Evolutionary conservation across 2,888 invertebrate genomes (phyloP).

Genomic region (Hirtodrosophila duncani): DNA sequence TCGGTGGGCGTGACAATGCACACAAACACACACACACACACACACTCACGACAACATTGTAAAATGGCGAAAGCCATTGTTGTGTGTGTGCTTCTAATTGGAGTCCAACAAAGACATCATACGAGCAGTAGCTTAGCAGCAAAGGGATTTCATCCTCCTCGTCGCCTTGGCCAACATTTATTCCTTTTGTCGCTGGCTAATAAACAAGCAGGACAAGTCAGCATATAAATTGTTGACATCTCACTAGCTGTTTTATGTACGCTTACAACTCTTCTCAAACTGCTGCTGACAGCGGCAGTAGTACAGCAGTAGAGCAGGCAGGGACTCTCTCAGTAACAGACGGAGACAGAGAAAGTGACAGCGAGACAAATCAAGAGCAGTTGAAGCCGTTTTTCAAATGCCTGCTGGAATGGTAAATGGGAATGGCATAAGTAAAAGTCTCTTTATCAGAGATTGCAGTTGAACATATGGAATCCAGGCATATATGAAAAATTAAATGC

Average conservation of each 20-base stretch:
- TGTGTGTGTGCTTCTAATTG: slow-evolving; percentile 45
- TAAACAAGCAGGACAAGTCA: slow-evolving; percentile 48
- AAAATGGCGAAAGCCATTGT: slow-evolving; percentile 32
- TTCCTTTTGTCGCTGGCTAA: slow-evolving; percentile 44
- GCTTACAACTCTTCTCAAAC: slow-evolving; percentile 23
- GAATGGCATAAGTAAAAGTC: no score
- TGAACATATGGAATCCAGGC: no score
- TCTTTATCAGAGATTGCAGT: no score
- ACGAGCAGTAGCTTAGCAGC: background rate
- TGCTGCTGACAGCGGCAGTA: slow-evolving; percentile 12
- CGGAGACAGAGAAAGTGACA: no score
- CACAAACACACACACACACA: slow-evolving; percentile 16
- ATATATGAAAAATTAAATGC: no score
- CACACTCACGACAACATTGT: no score
- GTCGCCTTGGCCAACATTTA: slow-evolving; percentile 18
- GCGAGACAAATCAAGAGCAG: no score
- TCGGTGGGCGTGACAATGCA: slow-evolving; percentile 21
- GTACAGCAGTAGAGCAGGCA: background rate
- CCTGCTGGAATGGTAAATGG: no score
- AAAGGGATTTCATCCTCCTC: background rate
- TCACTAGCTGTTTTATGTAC: slow-evolving; percentile 13
- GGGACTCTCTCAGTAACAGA: no score
- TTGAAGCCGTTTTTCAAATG: no score
- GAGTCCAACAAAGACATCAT: slow-evolving; percentile 23
- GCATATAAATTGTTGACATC: slow-evolving; percentile 50